Evolutionary conservation across 2,113 vertebrate species (phyloP).

Genomic region (Corapipo altera): DNA sequence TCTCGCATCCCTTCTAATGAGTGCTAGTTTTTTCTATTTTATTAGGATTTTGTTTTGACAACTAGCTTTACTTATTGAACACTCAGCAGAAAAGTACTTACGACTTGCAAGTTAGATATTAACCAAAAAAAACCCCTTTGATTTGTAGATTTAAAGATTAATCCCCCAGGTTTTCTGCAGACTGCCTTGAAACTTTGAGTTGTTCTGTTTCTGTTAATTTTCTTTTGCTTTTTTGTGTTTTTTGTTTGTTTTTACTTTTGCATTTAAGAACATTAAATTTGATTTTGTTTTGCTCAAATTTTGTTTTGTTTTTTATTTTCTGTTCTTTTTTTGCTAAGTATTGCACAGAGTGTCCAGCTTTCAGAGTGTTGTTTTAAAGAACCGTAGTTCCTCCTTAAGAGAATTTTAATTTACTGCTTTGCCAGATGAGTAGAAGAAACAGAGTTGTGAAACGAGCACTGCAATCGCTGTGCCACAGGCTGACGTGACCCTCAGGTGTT

Average conservation of each 20-base stretch:
- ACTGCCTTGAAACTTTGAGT: slow-evolving; percentile 86
- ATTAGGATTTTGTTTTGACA: slow-evolving; percentile 76
- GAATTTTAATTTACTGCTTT: not conserved
- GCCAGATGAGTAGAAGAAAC: slow-evolving; percentile 29
- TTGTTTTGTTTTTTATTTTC: slow-evolving; percentile 95
- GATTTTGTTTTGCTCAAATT: slow-evolving; percentile 93
- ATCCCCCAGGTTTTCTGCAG: slow-evolving; percentile 82
- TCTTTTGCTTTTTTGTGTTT: slow-evolving; percentile 88
- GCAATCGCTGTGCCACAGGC: not conserved
- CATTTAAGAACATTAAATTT: slow-evolving; percentile 98
- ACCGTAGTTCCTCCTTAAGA: not conserved
- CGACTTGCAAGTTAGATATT: slow-evolving; percentile 79
- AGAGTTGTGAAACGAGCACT: not conserved
- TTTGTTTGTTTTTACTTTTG: slow-evolving; percentile 92
- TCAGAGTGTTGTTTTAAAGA: slow-evolving; percentile 39
- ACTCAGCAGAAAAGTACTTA: slow-evolving; percentile 80
- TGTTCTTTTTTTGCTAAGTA: slow-evolving; percentile 74
- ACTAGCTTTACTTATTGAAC: slow-evolving; percentile 77
- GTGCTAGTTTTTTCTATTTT: slow-evolving; percentile 75
- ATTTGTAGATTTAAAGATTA: slow-evolving; percentile 84
- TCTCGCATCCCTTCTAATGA: slow-evolving; percentile 81
- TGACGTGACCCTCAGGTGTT: not conserved
- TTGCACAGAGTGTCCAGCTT: slow-evolving; percentile 67
- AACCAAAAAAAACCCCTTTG: slow-evolving; percentile 73
- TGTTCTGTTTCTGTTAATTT: slow-evolving; percentile 86